Percentiles rank a stretch among this genome's conserved stretches.
phyloP scores from a whole-genome alignment of 2,797 vertebrate species.

The Arctocebus calabarensis region DNA sequence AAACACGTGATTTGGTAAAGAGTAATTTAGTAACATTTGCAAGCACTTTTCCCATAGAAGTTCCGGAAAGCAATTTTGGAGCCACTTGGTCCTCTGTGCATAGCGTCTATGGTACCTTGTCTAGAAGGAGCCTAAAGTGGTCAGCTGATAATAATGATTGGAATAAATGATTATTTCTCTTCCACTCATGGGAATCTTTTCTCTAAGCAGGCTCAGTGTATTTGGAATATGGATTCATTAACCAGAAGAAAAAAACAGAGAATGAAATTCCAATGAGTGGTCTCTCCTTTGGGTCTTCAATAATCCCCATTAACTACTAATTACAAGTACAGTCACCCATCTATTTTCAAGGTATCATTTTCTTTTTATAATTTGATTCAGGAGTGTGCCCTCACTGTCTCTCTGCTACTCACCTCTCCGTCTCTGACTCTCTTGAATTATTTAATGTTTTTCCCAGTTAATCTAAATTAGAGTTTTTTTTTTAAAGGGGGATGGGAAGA shows the following conservation, averaged over 20 bases:
- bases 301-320: background rate
- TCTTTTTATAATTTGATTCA: conserved; percentile 61
- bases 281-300: conserved; percentile 39
- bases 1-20: background rate
- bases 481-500: conserved; percentile 66
- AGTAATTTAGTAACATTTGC: background rate
- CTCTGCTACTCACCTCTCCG: conserved; percentile 39
- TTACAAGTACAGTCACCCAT: background rate
- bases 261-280: background rate
- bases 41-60: background rate
- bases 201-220: background rate
- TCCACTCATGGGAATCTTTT: background rate
- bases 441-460: conserved; percentile 79
- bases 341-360: background rate
- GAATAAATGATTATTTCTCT: conserved; percentile 27
- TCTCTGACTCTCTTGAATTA: conserved; percentile 76
- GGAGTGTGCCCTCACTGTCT: background rate
- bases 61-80: background rate
- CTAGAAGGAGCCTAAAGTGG: background rate
- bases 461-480: conserved; percentile 85
- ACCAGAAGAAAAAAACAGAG: background rate
- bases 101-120: background rate
- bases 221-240: background rate
- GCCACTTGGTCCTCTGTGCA: background rate
- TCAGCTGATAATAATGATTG: background rate